Evolutionary conservation across 2,888 invertebrate genomes (phyloP), one percentile per base, ranked within the genome.

Genomic region (Falcaria lacertinaria): DNA sequence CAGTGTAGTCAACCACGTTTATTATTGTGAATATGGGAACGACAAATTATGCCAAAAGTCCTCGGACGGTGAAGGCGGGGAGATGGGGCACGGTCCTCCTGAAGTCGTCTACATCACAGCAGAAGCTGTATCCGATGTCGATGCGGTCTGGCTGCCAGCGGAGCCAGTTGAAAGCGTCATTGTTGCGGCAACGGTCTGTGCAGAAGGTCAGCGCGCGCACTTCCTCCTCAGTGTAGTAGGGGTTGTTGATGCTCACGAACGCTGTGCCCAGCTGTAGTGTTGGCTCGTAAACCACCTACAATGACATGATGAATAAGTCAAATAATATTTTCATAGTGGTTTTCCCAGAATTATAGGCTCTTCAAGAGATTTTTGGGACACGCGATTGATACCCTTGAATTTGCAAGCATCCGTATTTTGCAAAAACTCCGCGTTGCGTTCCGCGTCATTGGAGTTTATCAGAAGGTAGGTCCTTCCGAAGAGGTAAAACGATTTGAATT

Each of bases 201-300:
- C 92, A 92, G 64, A 92, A 89, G n/a, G 80, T 79, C 14, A 85
- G 61, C 1, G 63, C 66, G 5, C 74, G 74, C 0, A 71, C 82
- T 44, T 89, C 89, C 0, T 60, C 69, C 16, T 70, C 56, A 0
- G 78, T 80, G 60, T 85, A 83, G 71, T 91, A 86, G 0, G 93
- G 93, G 64, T 93, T 92, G 75, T 93, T 93, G 43, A 92, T 87
- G 34, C 91, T 90, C 4, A 93, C 64, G 56, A 93, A 90, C 1
- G 91, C 93, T 0, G 91, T 85, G 0, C 91, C 93, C 2, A 84
- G 65, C 6, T 84, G 76, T 0, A 69, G 77, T 0, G 59, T 59
- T 0, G 87, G 76, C 44, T 93, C 91, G 58, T 91, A 90, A 0
- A 91, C 84, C 2, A 92, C 90, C 86, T 92, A 44, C 15, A 43